Base-by-base conservation (phyloP, 2,888 invertebrate genomes). In the Phytoseiulus persimilis region DNA sequence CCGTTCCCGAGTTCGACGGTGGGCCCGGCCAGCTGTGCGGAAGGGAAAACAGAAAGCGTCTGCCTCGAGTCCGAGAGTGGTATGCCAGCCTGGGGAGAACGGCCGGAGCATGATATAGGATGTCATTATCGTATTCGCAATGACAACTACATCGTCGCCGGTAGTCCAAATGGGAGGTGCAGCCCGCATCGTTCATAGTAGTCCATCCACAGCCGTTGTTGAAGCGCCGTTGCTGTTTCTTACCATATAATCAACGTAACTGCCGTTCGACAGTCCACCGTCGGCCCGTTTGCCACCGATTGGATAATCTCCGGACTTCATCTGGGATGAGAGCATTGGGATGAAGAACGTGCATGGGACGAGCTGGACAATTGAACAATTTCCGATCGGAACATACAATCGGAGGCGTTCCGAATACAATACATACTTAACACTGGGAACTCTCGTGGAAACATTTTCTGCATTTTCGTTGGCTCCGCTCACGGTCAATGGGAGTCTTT, bases 121-220 rank as follows among this genome's bases (percentile, higher is more conserved):
- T 65, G 65, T 65, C 65, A 65, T 65, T 65, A 65, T 65, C 65
- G 65, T 65, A 65, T 65, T 65, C 65, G 65, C 14, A 65, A 65
- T 65, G 65, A 65, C 65, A 65, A 65, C 65, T 65, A 65, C 65
- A 65, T 65, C 65, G 65, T 65, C 65, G 65, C 65, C 65, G 65
- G 65, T 65, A 65, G 65, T 65, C 9, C 65, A 65, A 65, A 65
- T 65, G 65, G 65, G 65, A 65, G 65, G 65, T 65, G 65, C 65
- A 65, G 65, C 65, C 65, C 65, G 65, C 65, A 65, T 65, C 65
- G 18, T 65, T 65, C 65, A 65, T 65, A 65, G n/a, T n/a, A n/a
- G 65, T 65, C 65, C 65, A 65, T 65, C 65, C 65, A 65, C 18
- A 14, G 65, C 65, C 65, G 65, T 28, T 18, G 65, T 65, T 65